These are phyloP conservation scores for Mus caroli DNA, from an alignment of 2,797 vertebrate species.

Conservation along the genomic window DNA sequence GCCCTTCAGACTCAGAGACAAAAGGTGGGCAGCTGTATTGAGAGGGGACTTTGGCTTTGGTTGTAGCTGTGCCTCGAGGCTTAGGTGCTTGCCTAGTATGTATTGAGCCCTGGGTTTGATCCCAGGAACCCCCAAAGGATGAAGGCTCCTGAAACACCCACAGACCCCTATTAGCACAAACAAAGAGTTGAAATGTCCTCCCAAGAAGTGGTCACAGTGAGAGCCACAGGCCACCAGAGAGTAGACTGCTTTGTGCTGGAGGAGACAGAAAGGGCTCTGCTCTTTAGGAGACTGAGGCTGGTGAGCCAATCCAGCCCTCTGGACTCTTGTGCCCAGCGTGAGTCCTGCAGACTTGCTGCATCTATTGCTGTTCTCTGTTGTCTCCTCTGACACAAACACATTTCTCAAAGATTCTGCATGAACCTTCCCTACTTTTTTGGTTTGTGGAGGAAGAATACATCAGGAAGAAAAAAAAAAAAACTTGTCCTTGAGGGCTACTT, in stretches of 20 bases:
- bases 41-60: neutral
- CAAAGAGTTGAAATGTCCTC: neutral
- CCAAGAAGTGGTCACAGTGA: constrained; percentile 9
- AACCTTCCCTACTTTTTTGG: neutral
- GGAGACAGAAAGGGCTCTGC: neutral
- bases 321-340: neutral
- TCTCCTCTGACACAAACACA: neutral
- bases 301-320: neutral
- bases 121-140: neutral
- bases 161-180: neutral
- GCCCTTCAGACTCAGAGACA: constrained; percentile 55
- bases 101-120: neutral
- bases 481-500: neutral
- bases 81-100: neutral
- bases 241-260: neutral
- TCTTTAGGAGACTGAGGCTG: neutral
- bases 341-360: neutral
- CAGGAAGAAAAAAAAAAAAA: neutral
- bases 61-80: neutral
- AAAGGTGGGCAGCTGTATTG: constrained; percentile 21
- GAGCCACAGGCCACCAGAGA: neutral
- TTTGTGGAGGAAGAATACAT: neutral
- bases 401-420: neutral
- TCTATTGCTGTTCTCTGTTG: neutral
- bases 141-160: neutral